Conservation (phyloP, 2,113 vertebrate genomes). For the Cettia cetti region DNA sequence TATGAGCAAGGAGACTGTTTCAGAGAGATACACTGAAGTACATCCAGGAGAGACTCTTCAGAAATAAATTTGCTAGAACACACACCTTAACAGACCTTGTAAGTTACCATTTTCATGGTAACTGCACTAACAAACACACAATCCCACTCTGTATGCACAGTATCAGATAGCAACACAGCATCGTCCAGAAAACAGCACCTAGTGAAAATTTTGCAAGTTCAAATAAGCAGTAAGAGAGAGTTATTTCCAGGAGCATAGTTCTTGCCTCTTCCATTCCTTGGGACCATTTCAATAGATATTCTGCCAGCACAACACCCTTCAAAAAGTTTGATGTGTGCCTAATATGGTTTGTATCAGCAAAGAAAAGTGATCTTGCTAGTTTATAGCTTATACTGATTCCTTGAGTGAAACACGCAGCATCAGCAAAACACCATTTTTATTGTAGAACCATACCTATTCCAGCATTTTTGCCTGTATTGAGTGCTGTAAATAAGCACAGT, state of each 20-base stretch:
- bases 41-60: background rate
- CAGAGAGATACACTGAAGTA: background rate
- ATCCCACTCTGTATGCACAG: background rate
- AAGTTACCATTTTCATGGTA: background rate
- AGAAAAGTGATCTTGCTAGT: background rate
- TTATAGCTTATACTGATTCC: constrained; percentile 6
- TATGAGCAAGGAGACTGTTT: background rate
- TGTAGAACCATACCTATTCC: background rate
- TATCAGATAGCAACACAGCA: background rate
- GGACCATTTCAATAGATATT: background rate
- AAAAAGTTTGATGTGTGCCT: background rate
- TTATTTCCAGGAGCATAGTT: background rate
- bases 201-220: background rate
- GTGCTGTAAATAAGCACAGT: background rate
- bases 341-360: background rate
- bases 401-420: background rate
- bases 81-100: background rate
- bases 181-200: background rate
- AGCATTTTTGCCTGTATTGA: background rate
- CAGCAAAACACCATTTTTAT: background rate
- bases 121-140: background rate
- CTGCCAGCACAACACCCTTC: background rate
- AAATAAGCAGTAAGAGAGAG: background rate
- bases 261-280: background rate
- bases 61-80: background rate